Percentiles rank a stretch among this genome's conserved stretches.
phyloP scores from a whole-genome alignment of 2,888 invertebrate species.

The Microplitis manilae region DNA sequence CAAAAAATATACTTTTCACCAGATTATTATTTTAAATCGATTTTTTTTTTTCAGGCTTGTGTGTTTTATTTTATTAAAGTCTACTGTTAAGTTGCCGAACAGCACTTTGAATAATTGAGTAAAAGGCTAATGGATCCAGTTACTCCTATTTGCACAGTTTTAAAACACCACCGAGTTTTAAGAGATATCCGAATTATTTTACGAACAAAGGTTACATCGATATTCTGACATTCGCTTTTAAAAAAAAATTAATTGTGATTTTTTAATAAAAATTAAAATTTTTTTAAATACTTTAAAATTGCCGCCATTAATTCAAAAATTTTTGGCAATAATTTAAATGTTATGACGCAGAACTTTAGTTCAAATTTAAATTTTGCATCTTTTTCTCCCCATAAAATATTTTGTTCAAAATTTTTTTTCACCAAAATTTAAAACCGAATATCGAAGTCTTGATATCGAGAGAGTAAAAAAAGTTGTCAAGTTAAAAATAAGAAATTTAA shows the following conservation, averaged over 20 bases:
- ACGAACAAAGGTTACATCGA: constrained; percentile 32
- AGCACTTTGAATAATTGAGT: constrained; percentile 59
- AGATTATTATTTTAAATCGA: neutral
- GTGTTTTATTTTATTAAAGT: constrained; percentile 32
- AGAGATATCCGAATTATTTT: constrained; percentile 41
- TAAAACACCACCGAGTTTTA: constrained; percentile 55
- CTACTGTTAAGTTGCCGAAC: constrained; percentile 44
- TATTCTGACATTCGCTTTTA: constrained; percentile 7
- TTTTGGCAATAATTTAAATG: too few relatives aligned
- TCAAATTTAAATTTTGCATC: too few relatives aligned
- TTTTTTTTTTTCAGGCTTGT: neutral
- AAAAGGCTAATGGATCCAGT: constrained; percentile 60
- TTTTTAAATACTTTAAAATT: too few relatives aligned
- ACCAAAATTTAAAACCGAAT: too few relatives aligned
- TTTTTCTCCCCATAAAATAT: too few relatives aligned
- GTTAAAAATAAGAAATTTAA: neutral
- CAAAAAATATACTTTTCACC: neutral
- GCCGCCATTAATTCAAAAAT: too few relatives aligned
- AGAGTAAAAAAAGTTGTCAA: too few relatives aligned
- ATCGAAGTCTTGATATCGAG: too few relatives aligned
- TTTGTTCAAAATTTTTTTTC: too few relatives aligned
- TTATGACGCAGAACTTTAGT: too few relatives aligned
- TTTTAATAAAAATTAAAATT: too few relatives aligned
- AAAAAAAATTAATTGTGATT: too few relatives aligned
- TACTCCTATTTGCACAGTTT: constrained; percentile 60